Base-by-base conservation (phyloP, 2,113 vertebrate species). In the Hippocampus comes region DNA sequence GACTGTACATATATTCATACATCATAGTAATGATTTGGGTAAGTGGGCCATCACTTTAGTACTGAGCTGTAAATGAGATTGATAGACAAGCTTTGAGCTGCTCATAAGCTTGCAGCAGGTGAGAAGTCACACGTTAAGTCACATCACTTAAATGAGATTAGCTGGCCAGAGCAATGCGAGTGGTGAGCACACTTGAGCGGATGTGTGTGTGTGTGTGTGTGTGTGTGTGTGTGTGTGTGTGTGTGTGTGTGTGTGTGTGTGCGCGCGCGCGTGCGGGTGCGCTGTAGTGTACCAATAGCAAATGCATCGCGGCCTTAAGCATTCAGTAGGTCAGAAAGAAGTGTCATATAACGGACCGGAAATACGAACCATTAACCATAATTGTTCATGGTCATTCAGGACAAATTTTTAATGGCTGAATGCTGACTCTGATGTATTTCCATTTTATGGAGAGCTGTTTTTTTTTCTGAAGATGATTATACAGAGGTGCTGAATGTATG, bases 21-120 rank as follows among this genome's bases (percentile, higher is more conserved):
- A 30, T 27, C 15, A 27, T 9, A 49, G 12, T 34, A 9, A 10
- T 60, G 66, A 68, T 76, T 72, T 68, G 57, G 30, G 57, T 71
- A 64, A 66, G 23, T 73, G 55, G 75, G 55, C 17, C 79, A 85
- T 76, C 72, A 82, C 76, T 21, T 51, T 80, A 61, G 68, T 21
- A 67, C 63, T 88, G 78, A 90, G 76, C 78, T 67, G 48, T 84
- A 89, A 89, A 89, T 82, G 70, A 83, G 86, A 89, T 87, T 86
- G 74, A 76, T 76, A 70, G 23, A 67, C 73, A 73, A 64, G 78
- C 67, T 82, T 64, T 66, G 38, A 70, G 72, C 67, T 12, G 18
- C 42, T 30, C 9, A 38, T 49, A 70, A 74, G 57, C 79, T 72
- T 4, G 53, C 66, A 38, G 75, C 73, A 82, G 80, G 75, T 75